A percentile compares a stretch with the other conserved stretches of the same genome.
Conservation (phyloP, 2,888 invertebrate genomes). For the Nemapogon koenigi region DNA sequence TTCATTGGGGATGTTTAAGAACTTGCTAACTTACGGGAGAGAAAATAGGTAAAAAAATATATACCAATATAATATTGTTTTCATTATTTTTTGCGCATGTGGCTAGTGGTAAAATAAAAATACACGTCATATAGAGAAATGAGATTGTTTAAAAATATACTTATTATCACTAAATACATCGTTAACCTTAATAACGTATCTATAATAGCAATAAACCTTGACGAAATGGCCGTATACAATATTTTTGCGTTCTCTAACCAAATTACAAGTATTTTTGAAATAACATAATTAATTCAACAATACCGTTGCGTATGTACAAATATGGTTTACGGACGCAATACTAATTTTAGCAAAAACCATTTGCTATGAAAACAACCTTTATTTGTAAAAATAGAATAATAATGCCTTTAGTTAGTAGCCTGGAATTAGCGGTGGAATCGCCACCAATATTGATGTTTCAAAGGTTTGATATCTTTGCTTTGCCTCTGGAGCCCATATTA, state of each 20-base stretch:
- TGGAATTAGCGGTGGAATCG: too few relatives aligned
- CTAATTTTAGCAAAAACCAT: slow-evolving; percentile 1
- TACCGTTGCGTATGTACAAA: slow-evolving; percentile 11
- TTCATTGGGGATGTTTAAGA: too few relatives aligned
- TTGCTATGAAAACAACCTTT: slow-evolving; percentile 24
- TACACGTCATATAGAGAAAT: too few relatives aligned
- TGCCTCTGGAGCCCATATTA: too few relatives aligned
- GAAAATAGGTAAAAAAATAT: too few relatives aligned
- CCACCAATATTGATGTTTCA: too few relatives aligned
- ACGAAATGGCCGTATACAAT: slow-evolving; percentile 4
- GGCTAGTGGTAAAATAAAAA: too few relatives aligned
- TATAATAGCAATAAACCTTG: slow-evolving; percentile 9
- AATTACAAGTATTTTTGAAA: slow-evolving; percentile 17
- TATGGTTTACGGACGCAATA: slow-evolving; percentile 1
- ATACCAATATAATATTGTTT: too few relatives aligned
- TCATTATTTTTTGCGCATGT: too few relatives aligned
- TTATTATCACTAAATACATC: slow-evolving; percentile 12
- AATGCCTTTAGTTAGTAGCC: slow-evolving; percentile 14
- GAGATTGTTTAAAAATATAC: too few relatives aligned
- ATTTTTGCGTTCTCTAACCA: slow-evolving; percentile 1
- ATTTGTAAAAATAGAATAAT: slow-evolving; percentile 10
- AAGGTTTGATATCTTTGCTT: too few relatives aligned
- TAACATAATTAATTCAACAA: slow-evolving; percentile 20
- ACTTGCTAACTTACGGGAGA: too few relatives aligned
- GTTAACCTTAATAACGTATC: slow-evolving; percentile 14